These are phyloP conservation scores for Stichodactyla mertensii DNA, from an alignment of 64 coral and sea anemone genomes.

Conservation along the genomic window DNA sequence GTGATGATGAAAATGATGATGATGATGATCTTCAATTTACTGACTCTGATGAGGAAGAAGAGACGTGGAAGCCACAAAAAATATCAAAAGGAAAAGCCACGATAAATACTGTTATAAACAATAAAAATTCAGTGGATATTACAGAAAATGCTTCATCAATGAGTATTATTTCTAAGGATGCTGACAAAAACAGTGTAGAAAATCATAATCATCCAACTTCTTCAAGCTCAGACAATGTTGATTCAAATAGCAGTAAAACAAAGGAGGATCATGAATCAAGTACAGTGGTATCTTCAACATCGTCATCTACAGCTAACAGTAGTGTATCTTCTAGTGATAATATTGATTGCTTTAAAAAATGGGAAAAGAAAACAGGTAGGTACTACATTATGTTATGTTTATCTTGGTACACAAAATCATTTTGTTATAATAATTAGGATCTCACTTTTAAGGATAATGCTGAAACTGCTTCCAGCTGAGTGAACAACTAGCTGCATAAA, in stretches of 20 bases:
- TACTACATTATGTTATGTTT: not conserved
- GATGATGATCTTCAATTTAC: conserved; percentile 75
- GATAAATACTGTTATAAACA: not conserved
- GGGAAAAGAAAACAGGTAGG: conserved; percentile 12
- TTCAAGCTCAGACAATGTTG: not conserved
- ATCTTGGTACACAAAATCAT: no score
- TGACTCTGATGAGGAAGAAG: conserved; percentile 71
- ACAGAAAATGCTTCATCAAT: not conserved
- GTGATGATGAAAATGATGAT: conserved; percentile 34
- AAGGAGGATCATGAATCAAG: not conserved
- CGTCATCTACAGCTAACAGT: not conserved
- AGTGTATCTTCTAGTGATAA: not conserved
- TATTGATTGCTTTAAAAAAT: conserved; percentile 8
- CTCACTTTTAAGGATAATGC: no score
- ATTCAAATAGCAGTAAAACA: not conserved
- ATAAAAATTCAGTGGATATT: not conserved
- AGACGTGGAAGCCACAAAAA: conserved; percentile 35
- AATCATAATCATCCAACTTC: not conserved
- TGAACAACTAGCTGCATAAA: no score
- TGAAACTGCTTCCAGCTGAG: no score
- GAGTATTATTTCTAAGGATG: not conserved
- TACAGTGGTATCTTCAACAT: not conserved
- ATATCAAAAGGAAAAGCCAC: conserved; percentile 31
- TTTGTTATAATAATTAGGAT: no score
- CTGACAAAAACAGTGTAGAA: not conserved